Percentiles rank a stretch among this genome's conserved stretches.
These are phyloP conservation scores for Pseudocheirus occidentalis DNA, from an alignment of 2,797 vertebrate genomes.

Conservation along the genomic window DNA sequence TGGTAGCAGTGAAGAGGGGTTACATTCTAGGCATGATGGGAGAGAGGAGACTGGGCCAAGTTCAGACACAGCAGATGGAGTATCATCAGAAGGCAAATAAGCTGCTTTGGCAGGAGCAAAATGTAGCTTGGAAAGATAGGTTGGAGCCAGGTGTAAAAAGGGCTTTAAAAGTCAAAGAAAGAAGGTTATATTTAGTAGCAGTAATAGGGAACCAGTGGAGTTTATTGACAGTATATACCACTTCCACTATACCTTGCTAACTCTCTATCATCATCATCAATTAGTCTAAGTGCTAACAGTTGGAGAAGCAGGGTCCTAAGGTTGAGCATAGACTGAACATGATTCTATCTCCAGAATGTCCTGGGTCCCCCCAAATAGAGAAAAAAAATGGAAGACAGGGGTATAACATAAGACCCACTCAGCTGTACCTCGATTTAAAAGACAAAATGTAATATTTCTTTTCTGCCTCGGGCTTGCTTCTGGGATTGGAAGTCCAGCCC, in stretches of 20 bases:
- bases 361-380: conserved; percentile 15
- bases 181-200: background rate
- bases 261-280: background rate
- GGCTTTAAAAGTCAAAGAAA: background rate
- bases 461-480: background rate
- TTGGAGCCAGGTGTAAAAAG: background rate
- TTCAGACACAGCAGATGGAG: background rate
- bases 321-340: background rate
- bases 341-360: background rate
- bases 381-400: background rate
- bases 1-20: background rate
- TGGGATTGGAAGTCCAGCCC: background rate
- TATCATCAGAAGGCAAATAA: background rate
- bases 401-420: background rate
- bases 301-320: background rate
- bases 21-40: background rate
- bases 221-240: background rate
- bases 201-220: background rate
- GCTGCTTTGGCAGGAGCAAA: background rate
- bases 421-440: background rate
- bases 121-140: background rate
- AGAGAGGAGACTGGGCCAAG: background rate
- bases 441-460: background rate
- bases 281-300: background rate
- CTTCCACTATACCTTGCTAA: background rate